Base-by-base conservation (phyloP, 1,140 invertebrate genomes). In the Dendrolimus punctatus region DNA sequence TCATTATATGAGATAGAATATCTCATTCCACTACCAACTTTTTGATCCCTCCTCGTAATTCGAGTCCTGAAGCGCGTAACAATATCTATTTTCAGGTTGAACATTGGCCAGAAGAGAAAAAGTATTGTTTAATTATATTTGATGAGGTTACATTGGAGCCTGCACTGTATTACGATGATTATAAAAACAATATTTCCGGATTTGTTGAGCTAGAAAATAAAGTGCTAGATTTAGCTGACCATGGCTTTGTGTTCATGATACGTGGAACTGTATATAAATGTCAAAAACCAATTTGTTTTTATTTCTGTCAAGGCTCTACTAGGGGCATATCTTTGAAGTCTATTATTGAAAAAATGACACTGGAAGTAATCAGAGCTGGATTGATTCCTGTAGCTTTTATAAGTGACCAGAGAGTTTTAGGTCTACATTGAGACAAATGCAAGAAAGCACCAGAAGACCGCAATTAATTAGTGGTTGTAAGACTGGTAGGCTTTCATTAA, bases 131-230 rank as follows among this genome's bases (percentile, higher is more conserved):
- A 23, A 45, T 64, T 39, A 36, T 60, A 37, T 64, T 64, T 57
- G 61, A 64, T 49, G 57, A 60, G 54, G 40, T 64, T 38, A 43
- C 61, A 10, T 39, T 63, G n/a, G 57, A 62, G 39, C 9, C 52
- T 46, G 46, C n/a, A 37, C n/a, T 62, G 39, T 44, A 37, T 8
- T 62, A 55, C 49, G 40, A 57, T 42, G 58, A 55, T 37, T 9
- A 58, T 39, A 54, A 48, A 44, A 40, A 51, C 53, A 42, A 55
- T 6, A 45, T 45, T 6, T 9, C n/a, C 23, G 43, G 5, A 45
- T 45, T 45, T 45, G 43, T 45, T n/a, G 7, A 45, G 6, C 5
- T n/a, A 6, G n/a, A n/a, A 9, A 10, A 45, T 6, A 45, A 45
- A 45, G 6, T 6, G 23, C 5, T 3, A 9, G 6, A 45, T n/a